Percentiles rank a stretch among this genome's conserved stretches.
phyloP scores from a whole-genome alignment of 1,140 invertebrate genomes.

The Drosophila yakuba region DNA sequence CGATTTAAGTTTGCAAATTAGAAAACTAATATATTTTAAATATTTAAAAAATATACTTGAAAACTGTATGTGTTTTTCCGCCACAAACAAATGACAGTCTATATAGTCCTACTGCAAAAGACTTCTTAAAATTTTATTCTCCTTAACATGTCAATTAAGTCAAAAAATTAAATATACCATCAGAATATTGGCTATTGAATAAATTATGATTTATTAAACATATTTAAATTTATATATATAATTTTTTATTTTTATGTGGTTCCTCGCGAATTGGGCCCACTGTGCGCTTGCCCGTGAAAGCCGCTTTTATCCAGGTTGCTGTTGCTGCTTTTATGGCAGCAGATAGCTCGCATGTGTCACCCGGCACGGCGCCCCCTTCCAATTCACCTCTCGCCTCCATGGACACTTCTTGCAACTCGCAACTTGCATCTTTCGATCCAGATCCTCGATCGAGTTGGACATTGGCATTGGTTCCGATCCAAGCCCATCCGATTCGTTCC shows the following conservation, averaged over 20 bases:
- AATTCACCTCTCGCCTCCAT: slow-evolving; percentile 30
- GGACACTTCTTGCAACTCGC: slow-evolving; percentile 10
- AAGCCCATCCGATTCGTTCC: neutral
- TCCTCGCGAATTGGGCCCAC: neutral
- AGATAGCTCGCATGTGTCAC: slow-evolving; percentile 74
- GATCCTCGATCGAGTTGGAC: slow-evolving; percentile 16
- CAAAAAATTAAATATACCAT: too few relatives aligned
- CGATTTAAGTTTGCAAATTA: neutral
- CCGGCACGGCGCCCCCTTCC: slow-evolving; percentile 29
- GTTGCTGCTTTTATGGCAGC: slow-evolving; percentile 77
- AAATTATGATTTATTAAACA: too few relatives aligned
- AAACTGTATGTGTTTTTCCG: too few relatives aligned
- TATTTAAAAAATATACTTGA: too few relatives aligned
- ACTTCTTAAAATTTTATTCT: too few relatives aligned
- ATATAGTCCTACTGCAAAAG: too few relatives aligned
- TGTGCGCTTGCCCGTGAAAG: slow-evolving; percentile 29
- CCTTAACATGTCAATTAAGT: too few relatives aligned
- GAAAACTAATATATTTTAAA: too few relatives aligned
- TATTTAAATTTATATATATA: too few relatives aligned
- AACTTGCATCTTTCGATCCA: neutral
- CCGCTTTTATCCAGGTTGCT: slow-evolving; percentile 67
- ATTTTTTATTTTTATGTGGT: too few relatives aligned
- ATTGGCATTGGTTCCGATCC: slow-evolving; percentile 21
- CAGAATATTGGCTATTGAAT: too few relatives aligned
- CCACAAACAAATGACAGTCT: too few relatives aligned